Evolutionary conservation across 2,888 invertebrate genomes (phyloP).

Genomic region (Macrophya alboannulata): DNA sequence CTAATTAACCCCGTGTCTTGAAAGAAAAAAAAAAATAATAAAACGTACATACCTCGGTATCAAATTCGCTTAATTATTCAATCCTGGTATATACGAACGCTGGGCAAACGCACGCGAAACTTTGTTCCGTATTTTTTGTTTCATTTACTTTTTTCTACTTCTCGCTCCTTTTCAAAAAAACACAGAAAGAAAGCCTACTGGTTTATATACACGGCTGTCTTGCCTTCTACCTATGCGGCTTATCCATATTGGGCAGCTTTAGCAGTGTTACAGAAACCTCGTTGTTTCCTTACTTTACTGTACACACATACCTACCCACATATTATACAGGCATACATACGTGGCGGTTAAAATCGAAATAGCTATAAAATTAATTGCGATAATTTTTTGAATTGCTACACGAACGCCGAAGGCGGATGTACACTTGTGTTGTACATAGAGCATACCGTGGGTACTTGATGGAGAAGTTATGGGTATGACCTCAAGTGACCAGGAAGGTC

Average conservation of each 20-base stretch:
- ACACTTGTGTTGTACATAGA: neutral
- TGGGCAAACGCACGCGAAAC: neutral
- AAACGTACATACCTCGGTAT: neutral
- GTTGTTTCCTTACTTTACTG: neutral
- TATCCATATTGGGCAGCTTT: constrained; percentile 22
- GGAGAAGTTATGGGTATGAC: neutral
- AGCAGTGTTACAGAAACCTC: constrained; percentile 16
- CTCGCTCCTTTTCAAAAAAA: constrained; percentile 5
- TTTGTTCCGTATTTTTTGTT: constrained; percentile 31
- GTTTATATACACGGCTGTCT: constrained; percentile 33
- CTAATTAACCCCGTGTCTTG: neutral
- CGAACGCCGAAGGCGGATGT: neutral
- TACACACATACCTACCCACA: no score
- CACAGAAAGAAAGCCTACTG: constrained; percentile 26
- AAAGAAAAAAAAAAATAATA: neutral
- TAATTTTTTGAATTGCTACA: constrained; percentile 25
- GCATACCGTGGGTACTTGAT: neutral
- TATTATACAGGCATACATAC: neutral
- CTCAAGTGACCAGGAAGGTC: neutral
- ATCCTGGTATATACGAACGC: neutral
- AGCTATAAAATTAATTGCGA: constrained; percentile 34
- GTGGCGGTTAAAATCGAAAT: neutral
- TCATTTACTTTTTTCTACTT: neutral
- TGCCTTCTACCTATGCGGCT: constrained; percentile 15
- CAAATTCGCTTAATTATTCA: constrained; percentile 16